Evolutionary conservation across 2,888 invertebrate genomes (phyloP), one percentile per base, ranked within the genome.

Genomic region (Lepidocyrtinus sp.): DNA sequence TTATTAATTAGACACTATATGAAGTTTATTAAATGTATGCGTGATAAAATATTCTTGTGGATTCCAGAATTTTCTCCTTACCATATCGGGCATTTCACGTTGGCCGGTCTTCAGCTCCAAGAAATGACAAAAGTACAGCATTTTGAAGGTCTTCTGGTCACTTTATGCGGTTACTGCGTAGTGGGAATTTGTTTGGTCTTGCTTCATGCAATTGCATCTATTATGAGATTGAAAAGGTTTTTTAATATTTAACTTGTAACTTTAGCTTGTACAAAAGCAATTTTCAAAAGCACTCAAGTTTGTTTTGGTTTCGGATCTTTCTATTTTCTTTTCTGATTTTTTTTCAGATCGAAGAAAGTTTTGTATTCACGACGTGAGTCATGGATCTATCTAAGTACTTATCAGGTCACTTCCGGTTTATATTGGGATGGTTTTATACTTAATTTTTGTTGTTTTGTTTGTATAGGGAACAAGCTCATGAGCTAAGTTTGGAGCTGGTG

Each of bases 41-140:
- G n/a, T n/a, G n/a, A n/a, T n/a, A n/a, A n/a, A n/a, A n/a, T n/a
- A n/a, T n/a, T n/a, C n/a, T n/a, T n/a, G n/a, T n/a, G n/a, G n/a
- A n/a, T n/a, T n/a, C 12, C 88, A 91, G 99, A 98, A 59, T 99
- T 97, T 88, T 95, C 95, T 86, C 99, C 99, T 0, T 98, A 97
- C 88, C 96, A 97, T 87, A 96, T 98, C 90, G 99, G 99, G 0
- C 93, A 94, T 87, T 92, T 95, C 87, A 93, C 95, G 0, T 92
- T 98, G 76, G 91, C 93, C 12, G 91, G 94, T 63, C 88, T 95
- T 81, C 93, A 93, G 69, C 88, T 94, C 82, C 90, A 92, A 86
- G 92, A 93, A 76, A 90, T 92, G 87, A 92, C 93, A 0, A 91
- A 91, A 1, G 94, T 94, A 0, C 92, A 93, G 70, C 96, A 97